Percentiles rank a stretch among this genome's conserved stretches.
These are phyloP conservation scores for Melanotaenia pygmaea DNA, from an alignment of 2,797 vertebrate species.

Conservation along the genomic window DNA sequence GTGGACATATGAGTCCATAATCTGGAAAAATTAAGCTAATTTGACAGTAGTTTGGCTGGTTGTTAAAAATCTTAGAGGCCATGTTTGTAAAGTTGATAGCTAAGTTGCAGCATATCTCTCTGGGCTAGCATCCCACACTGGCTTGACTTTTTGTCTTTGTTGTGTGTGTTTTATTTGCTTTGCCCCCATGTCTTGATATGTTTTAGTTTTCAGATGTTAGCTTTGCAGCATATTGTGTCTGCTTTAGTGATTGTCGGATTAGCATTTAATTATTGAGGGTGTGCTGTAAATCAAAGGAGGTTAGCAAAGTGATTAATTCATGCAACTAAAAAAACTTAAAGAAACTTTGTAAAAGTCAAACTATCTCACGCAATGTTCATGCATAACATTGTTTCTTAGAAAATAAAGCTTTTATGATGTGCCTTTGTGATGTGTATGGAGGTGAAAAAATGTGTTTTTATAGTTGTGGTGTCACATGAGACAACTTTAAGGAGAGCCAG, in stretches of 20 bases:
- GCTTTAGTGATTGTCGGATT: background rate
- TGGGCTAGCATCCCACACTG: background rate
- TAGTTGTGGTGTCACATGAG: background rate
- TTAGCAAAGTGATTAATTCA: background rate
- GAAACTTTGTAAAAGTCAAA: background rate
- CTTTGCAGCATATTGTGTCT: background rate
- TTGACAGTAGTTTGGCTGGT: background rate
- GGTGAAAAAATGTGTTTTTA: background rate
- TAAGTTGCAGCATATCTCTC: background rate
- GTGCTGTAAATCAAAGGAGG: background rate
- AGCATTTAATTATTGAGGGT: background rate
- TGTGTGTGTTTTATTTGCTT: background rate
- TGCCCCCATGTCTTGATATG: background rate
- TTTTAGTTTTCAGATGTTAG: background rate
- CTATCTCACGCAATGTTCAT: background rate
- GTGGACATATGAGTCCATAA: background rate
- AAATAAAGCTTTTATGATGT: too few relatives aligned
- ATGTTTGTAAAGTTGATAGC: too few relatives aligned
- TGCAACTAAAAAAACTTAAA: background rate
- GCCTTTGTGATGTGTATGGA: background rate
- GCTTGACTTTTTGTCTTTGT: too few relatives aligned
- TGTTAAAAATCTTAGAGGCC: background rate
- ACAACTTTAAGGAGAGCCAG: background rate
- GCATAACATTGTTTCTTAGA: too few relatives aligned
- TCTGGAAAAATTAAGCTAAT: background rate